Evolutionary conservation across 2,888 invertebrate species (phyloP), one percentile per base, ranked within the genome.

Genomic region (Elysia crispata): DNA sequence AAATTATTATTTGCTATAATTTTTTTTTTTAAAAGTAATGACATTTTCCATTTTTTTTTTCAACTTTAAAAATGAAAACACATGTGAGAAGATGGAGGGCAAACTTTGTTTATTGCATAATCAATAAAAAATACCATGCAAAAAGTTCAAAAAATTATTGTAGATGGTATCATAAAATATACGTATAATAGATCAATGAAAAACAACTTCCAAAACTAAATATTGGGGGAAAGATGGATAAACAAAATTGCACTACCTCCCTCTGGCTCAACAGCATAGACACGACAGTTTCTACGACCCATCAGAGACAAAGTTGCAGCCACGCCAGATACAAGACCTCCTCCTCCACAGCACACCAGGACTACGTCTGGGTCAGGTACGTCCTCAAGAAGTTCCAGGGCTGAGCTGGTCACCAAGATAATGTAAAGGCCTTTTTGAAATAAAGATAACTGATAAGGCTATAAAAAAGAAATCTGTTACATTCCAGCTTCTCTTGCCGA

Each of bases 331-430:
- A 91, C 86, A 5, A 91, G 81, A 0, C 89, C 91, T n/a, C 91
- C 91, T 13, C 92, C 91, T 25, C 91, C 91, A 85, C 91, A 91
- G 69, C 88, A 87, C 23, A 91, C 89, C 23, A 91, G 79, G 6
- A 91, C 87, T n/a, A 91, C 84, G 81, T 92, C 92, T 20, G 90
- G 89, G n/a, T 87, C 83, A 3, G 88, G 85, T 0, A 89, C 83
- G 30, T 87, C 87, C 66, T 90, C 88, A 74, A 92, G 81, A 8
- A 92, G 86, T 83, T 92, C 91, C 62, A 91, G 60, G 0, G 86
- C 90, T 74, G 88, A 81, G 72, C 90, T 90, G 84, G 69, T 82
- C 72, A 60, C 49, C 13, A 74, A 3, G 30, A 28, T 15, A 15
- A 54, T 33, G 23, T 3, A n/a, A 15, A 74, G 18, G 13, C 1